These are phyloP conservation scores for Hylaeus volcanicus DNA, from an alignment of 1,140 invertebrate species.

Conservation along the genomic window DNA sequence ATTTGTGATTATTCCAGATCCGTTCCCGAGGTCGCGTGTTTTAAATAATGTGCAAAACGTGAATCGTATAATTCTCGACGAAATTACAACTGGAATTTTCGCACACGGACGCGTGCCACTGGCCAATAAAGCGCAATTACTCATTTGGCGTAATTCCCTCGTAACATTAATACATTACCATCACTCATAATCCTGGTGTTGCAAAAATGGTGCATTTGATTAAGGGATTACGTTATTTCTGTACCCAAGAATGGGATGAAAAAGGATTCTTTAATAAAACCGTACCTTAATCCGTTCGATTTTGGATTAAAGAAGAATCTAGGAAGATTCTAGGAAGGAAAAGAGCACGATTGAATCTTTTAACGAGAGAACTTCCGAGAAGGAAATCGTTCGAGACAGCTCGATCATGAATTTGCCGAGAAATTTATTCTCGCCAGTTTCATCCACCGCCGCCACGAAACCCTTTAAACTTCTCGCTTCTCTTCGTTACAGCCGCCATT, in stretches of 20 bases:
- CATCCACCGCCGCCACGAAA: conserved; percentile 16
- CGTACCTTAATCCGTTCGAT: too few species aligned
- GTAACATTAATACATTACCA: conserved; percentile 60
- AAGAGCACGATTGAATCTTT: background rate
- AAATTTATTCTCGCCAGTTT: conserved; percentile 54
- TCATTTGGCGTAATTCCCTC: conserved; percentile 60
- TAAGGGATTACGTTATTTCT: background rate
- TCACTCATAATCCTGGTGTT: conserved; percentile 13
- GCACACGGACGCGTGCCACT: conserved; percentile 35
- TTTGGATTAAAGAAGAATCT: too few species aligned
- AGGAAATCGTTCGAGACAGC: conserved; percentile 38
- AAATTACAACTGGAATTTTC: conserved; percentile 69
- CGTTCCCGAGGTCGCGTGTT: conserved; percentile 53
- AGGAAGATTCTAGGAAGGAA: too few species aligned
- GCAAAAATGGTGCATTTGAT: conserved; percentile 3
- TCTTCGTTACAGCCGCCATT: conserved; percentile 30
- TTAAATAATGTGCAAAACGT: conserved; percentile 66
- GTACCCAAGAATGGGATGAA: too few species aligned
- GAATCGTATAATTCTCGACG: conserved; percentile 50
- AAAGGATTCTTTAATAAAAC: too few species aligned
- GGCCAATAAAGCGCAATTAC: conserved; percentile 67
- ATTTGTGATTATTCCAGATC: conserved; percentile 61
- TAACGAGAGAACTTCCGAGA: background rate
- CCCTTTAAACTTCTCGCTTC: conserved; percentile 47
- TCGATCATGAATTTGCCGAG: conserved; percentile 50